Conservation (phyloP, 2,797 vertebrate species). For the Percopsis omiscomaycus region DNA sequence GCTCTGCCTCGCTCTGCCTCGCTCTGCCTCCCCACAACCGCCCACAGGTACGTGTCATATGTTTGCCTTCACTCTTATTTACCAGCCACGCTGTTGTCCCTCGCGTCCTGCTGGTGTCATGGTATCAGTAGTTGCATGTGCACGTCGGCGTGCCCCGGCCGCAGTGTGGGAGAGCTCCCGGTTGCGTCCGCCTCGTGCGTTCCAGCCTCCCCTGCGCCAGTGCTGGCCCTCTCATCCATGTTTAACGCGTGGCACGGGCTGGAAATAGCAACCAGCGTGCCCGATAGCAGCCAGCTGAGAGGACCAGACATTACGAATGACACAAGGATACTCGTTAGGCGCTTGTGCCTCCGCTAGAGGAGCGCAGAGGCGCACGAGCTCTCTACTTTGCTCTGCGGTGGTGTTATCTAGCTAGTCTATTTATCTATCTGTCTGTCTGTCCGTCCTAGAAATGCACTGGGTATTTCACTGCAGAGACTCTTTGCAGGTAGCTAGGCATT, state of each 20-base stretch:
- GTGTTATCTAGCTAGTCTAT: neutral
- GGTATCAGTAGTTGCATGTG: slow-evolving; percentile 4
- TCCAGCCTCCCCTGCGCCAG: slow-evolving; percentile 67
- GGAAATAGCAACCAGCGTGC: slow-evolving; percentile 70
- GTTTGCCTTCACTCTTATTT: slow-evolving; percentile 26
- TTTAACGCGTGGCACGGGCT: slow-evolving; percentile 72
- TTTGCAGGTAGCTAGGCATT: slow-evolving; percentile 15
- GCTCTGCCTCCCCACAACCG: neutral
- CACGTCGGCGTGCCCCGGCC: slow-evolving; percentile 29
- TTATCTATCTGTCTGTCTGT: too few species aligned
- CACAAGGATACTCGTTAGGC: slow-evolving; percentile 37
- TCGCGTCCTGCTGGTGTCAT: too few species aligned
- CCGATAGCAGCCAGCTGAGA: slow-evolving; percentile 51
- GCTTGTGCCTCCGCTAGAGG: too few species aligned
- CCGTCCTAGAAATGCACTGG: neutral
- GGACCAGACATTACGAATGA: slow-evolving; percentile 33
- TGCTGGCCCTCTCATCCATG: slow-evolving; percentile 69
- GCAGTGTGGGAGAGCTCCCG: slow-evolving; percentile 47
- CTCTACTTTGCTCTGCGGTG: slow-evolving; percentile 32
- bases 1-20: slow-evolving; percentile 33
- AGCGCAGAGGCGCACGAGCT: slow-evolving; percentile 28
- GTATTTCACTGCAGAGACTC: slow-evolving; percentile 11
- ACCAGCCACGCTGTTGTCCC: too few species aligned
- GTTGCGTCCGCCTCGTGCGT: slow-evolving; percentile 54
- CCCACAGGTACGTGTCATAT: neutral